Evolutionary conservation across 2,113 vertebrate genomes (phyloP).

Genomic region (Stomatorhinus ivindoensis): DNA sequence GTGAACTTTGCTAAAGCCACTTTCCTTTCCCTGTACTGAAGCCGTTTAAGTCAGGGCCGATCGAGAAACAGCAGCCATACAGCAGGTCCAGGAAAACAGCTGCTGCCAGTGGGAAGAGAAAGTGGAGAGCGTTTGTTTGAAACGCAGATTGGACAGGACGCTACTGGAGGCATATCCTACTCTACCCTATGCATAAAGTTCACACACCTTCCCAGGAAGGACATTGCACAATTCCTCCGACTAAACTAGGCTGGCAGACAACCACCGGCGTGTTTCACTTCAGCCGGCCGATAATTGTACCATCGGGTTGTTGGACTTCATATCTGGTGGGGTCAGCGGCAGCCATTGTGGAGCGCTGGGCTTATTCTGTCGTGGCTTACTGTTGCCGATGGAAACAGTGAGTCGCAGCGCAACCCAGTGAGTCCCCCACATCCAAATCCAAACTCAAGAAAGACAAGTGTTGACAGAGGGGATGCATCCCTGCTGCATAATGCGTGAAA

Average conservation of each 20-base stretch:
- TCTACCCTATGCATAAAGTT: slow-evolving; percentile 34
- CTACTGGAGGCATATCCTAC: slow-evolving; percentile 21
- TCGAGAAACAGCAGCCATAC: slow-evolving; percentile 19
- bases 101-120: background rate
- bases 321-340: slow-evolving; percentile 27
- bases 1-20: background rate
- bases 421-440: too few species aligned
- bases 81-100: slow-evolving; percentile 22
- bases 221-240: slow-evolving; percentile 33
- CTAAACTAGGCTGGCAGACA: slow-evolving; percentile 33
- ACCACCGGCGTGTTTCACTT: slow-evolving; percentile 27
- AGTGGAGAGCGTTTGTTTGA: slow-evolving; percentile 17
- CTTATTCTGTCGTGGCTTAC: slow-evolving; percentile 19
- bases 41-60: slow-evolving; percentile 24
- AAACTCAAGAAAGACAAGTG: background rate
- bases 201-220: slow-evolving; percentile 27
- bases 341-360: slow-evolving; percentile 11
- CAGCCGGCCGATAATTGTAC: slow-evolving; percentile 26
- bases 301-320: background rate
- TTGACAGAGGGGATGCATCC: background rate
- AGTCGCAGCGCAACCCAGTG: background rate
- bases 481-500: background rate
- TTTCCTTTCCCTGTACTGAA: slow-evolving; percentile 1
- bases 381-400: slow-evolving; percentile 15
- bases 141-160: slow-evolving; percentile 33